Conservation (phyloP, 2,113 vertebrate genomes). For the Ailurus styani region DNA sequence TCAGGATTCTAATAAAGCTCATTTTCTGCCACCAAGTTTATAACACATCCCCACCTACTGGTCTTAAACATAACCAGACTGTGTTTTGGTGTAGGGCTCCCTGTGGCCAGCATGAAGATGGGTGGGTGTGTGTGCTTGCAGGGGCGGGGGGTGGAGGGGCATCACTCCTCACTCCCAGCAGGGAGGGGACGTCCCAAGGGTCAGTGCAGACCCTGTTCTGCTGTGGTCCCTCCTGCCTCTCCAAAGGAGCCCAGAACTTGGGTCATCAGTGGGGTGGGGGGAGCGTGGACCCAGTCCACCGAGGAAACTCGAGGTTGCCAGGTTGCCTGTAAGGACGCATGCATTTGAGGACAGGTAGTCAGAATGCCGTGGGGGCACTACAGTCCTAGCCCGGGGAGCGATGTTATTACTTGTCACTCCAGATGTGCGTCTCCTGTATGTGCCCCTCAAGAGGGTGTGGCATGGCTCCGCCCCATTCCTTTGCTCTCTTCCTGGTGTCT, state of each 20-base stretch:
- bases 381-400: background rate
- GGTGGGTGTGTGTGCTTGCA: background rate
- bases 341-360: background rate
- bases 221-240: background rate
- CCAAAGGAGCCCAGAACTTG: background rate
- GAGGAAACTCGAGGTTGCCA: background rate
- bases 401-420: background rate
- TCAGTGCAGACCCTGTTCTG: background rate
- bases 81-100: background rate
- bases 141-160: background rate
- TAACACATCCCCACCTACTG: constrained; percentile 83
- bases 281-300: rapidly evolving
- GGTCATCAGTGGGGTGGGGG: background rate
- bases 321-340: background rate
- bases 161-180: background rate
- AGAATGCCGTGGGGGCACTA: background rate
- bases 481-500: background rate
- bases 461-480: background rate
- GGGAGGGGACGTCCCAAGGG: background rate
- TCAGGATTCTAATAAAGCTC: constrained; percentile 56
- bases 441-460: background rate
- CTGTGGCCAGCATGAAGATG: background rate
- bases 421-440: background rate
- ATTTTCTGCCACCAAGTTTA: constrained; percentile 73
- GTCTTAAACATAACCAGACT: constrained; percentile 57